These are phyloP conservation scores for Onychostoma macrolepis DNA, from an alignment of 2,113 vertebrate species.

Conservation along the genomic window DNA sequence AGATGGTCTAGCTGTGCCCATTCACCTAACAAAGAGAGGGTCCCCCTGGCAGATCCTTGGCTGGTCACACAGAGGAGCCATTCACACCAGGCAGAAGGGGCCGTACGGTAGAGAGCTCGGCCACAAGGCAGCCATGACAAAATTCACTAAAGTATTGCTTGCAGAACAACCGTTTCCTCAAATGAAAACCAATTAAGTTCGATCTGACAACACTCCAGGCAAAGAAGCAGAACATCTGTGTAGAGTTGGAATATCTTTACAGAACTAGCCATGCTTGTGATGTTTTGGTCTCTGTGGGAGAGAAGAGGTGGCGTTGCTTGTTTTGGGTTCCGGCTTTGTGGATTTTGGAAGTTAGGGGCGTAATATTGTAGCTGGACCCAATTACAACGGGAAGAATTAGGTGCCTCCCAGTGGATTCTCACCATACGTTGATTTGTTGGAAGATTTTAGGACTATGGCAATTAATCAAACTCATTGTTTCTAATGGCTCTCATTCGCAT, in stretches of 20 bases:
- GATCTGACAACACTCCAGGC: slow-evolving; percentile 12
- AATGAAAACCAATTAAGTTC: slow-evolving; percentile 44
- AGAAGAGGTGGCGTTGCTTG: slow-evolving; percentile 22
- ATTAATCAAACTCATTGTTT: slow-evolving; percentile 23
- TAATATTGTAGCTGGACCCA: slow-evolving; percentile 20
- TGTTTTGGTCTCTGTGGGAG: background rate
- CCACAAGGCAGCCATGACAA: slow-evolving; percentile 51
- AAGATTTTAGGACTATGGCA: background rate
- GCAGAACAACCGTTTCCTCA: slow-evolving; percentile 30
- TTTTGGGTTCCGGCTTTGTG: slow-evolving; percentile 12
- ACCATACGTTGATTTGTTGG: background rate
- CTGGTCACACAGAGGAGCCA: slow-evolving; percentile 81
- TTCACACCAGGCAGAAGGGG: slow-evolving; percentile 76
- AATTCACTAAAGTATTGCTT: slow-evolving; percentile 41
- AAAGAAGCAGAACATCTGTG: background rate
- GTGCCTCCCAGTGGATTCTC: background rate
- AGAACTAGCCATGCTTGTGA: background rate
- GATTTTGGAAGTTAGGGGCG: background rate
- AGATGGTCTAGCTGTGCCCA: slow-evolving; percentile 76
- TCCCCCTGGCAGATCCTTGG: slow-evolving; percentile 85
- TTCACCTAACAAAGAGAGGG: slow-evolving; percentile 81
- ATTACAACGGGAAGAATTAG: background rate
- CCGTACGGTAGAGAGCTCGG: slow-evolving; percentile 63
- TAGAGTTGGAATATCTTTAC: background rate
- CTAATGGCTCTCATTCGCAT: slow-evolving; percentile 12